Conservation (phyloP, 2,888 invertebrate genomes). For the Aphodius granarius region DNA sequence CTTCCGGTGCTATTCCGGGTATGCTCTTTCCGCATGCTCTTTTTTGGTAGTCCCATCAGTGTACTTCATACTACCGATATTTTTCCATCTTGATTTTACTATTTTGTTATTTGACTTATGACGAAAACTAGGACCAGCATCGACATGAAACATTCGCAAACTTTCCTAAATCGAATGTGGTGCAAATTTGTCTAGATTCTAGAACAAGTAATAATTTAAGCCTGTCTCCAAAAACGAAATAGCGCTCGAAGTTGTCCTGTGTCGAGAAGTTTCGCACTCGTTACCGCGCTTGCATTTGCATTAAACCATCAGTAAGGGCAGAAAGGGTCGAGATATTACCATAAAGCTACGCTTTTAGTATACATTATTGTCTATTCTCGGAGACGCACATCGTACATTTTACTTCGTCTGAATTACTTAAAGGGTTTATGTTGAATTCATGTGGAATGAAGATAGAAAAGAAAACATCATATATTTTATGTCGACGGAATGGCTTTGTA, state of each 20-base stretch:
- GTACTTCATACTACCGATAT: too few relatives aligned
- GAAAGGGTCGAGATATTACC: not conserved
- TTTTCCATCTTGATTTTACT: too few relatives aligned
- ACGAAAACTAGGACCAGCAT: too few relatives aligned
- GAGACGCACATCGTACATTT: not conserved
- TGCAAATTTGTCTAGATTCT: too few relatives aligned
- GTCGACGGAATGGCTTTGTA: not conserved
- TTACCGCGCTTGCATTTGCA: not conserved
- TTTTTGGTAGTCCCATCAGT: too few relatives aligned
- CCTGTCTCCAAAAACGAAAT: not conserved
- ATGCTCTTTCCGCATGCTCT: too few relatives aligned
- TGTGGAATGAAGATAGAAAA: not conserved
- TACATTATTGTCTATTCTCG: not conserved
- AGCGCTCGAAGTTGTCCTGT: not conserved
- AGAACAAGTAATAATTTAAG: not conserved
- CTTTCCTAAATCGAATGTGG: too few relatives aligned
- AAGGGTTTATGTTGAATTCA: not conserved
- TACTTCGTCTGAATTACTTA: not conserved
- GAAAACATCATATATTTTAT: not conserved
- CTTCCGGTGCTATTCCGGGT: too few relatives aligned
- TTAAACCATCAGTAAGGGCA: not conserved
- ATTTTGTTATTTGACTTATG: too few relatives aligned
- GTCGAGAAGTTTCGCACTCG: not conserved
- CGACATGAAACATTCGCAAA: not conserved
- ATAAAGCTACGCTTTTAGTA: not conserved